Percentiles rank a stretch among this genome's conserved stretches.
phyloP scores from a whole-genome alignment of 2,797 vertebrate species.

The Phoeniculus purpureus region DNA sequence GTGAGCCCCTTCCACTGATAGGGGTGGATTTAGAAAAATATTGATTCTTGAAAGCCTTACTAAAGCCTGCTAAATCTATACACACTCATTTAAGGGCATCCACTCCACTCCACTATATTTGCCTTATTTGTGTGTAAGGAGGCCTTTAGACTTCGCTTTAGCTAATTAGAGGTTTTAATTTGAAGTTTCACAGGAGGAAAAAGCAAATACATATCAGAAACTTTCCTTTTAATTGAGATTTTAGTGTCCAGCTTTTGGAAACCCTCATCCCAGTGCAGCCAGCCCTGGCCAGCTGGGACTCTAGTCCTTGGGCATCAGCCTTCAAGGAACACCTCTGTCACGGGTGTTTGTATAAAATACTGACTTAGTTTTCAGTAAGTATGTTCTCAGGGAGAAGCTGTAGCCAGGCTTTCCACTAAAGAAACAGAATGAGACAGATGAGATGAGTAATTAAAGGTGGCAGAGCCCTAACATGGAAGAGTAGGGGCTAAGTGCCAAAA shows the following conservation, averaged over 20 bases:
- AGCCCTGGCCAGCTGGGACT: not conserved
- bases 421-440: not conserved
- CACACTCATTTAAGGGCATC: not conserved
- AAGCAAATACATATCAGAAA: not conserved
- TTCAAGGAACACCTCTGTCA: not conserved
- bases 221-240: not conserved
- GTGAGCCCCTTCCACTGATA: not conserved
- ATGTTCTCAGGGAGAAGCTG: not conserved
- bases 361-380: not conserved
- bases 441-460: slow-evolving; percentile 32
- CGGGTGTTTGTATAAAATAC: not conserved
- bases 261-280: not conserved
- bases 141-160: not conserved
- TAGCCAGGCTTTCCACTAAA: not conserved
- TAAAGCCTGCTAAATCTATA: not conserved
- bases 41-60: not conserved
- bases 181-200: not conserved
- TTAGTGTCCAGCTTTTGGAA: not conserved
- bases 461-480: not conserved
- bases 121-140: not conserved
- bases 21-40: not conserved
- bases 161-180: not conserved
- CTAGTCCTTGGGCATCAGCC: not conserved
- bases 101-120: not conserved
- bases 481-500: not conserved